Base-by-base conservation (phyloP, 2,113 vertebrate species). In the Zapornia atra region DNA sequence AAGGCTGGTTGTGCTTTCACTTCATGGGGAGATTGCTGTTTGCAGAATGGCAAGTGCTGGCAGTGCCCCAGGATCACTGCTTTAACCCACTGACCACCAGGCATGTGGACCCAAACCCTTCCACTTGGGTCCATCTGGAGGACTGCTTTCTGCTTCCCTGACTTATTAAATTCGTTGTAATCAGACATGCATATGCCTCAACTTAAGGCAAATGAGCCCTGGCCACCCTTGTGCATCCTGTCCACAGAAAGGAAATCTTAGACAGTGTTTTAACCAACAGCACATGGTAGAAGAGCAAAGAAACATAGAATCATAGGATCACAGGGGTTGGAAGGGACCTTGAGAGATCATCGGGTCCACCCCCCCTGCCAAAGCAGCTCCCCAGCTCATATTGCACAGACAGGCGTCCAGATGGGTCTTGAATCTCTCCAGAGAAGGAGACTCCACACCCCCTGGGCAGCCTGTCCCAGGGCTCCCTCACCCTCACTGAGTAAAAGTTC, bases 11-110 rank as follows among this genome's bases (percentile, higher is more conserved):
- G 17, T 33, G 90, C 3, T 57, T 46, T 84, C 12, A 5, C 26
- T 9, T 53, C 1, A 0, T 0, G 7, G 14, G 53, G 44, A 28
- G 31, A 34, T 9, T 13, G n/a, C 21, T 66, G 33, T 48, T 50
- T 38, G 46, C 33, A 72, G 63, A 34, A 17, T 1, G 6, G 48
- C 29, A 22, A 44, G 31, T 3, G 82, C 48, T 8, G 15, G 73
- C 57, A 76, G 28, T 17, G 51, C 9, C 42, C 40, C 33, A 33
- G 57, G 36, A 60, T 26, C 1, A 4, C 12, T 44, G 88, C 91
- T 91, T 54, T 64, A 53, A 25, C 4, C n/a, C 54, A 29, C 15
- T 1, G 3, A 53, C 28, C 25, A 46, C 34, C 15, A 22, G 54
- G 54, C 20, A 34, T 33, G 4, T 1, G 34, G 51, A 42, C 4